These are phyloP conservation scores for Hypothenemus hampei DNA, from an alignment of 1,140 invertebrate species.

Conservation along the genomic window DNA sequence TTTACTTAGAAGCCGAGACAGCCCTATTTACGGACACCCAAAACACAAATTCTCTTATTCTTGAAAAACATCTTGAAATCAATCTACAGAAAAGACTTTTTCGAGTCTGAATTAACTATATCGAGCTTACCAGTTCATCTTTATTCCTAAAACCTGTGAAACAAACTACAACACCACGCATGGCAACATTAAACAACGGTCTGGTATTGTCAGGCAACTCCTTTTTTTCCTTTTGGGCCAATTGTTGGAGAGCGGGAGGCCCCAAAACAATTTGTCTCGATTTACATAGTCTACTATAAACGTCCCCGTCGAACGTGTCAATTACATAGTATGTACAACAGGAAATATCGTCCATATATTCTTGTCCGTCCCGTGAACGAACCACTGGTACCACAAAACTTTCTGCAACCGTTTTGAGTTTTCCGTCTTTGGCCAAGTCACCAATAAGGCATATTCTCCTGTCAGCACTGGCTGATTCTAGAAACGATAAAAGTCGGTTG, in stretches of 20 bases:
- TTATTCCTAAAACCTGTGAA: slow-evolving; percentile 86
- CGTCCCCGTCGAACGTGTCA: slow-evolving; percentile 62
- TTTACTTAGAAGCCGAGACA: not conserved
- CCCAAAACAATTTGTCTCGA: slow-evolving; percentile 65
- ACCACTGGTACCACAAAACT: slow-evolving; percentile 60
- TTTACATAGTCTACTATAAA: slow-evolving; percentile 61
- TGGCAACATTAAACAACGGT: slow-evolving; percentile 80
- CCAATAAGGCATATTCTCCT: slow-evolving; percentile 61
- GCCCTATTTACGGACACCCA: not conserved
- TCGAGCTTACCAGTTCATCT: slow-evolving; percentile 71
- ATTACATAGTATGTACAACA: slow-evolving; percentile 68
- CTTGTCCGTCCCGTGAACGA: slow-evolving; percentile 56
- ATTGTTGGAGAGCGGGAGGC: slow-evolving; percentile 69
- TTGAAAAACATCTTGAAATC: not conserved
- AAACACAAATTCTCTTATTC: not conserved
- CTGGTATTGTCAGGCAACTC: slow-evolving; percentile 56
- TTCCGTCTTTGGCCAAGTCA: slow-evolving; percentile 49
- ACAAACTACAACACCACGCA: slow-evolving; percentile 79
- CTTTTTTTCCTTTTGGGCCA: slow-evolving; percentile 64
- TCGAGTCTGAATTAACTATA: not conserved
- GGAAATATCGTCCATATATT: slow-evolving; percentile 53
- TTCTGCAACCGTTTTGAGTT: slow-evolving; percentile 53
- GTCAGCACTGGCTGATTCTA: slow-evolving; percentile 45
- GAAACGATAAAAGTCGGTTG: slow-evolving; percentile 4
- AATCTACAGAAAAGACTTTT: not conserved